These are phyloP conservation scores for Lichenostomus cassidix DNA, from an alignment of 2,113 vertebrate genomes.

Conservation along the genomic window DNA sequence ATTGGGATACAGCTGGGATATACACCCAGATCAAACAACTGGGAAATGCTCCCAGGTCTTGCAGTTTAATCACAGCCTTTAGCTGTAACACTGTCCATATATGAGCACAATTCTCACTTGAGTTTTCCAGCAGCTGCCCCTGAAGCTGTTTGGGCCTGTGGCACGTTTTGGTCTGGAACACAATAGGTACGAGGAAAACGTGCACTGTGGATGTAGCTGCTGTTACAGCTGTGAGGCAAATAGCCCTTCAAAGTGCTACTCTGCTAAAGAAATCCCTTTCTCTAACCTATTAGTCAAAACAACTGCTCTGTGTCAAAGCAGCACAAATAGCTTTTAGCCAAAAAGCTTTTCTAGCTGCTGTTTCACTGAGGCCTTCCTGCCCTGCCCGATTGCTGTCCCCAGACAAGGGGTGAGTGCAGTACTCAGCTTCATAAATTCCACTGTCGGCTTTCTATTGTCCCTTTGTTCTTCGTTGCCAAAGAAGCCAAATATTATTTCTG, in stretches of 20 bases:
- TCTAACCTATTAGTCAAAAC: background rate
- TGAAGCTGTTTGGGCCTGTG: background rate
- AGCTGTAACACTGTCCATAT: background rate
- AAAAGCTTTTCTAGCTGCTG: constrained; percentile 24
- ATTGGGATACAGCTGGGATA: background rate
- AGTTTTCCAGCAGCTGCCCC: background rate
- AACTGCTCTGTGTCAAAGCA: constrained; percentile 30
- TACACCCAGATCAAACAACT: background rate
- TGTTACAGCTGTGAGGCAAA: constrained; percentile 22
- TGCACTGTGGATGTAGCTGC: background rate
- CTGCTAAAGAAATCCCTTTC: constrained; percentile 18
- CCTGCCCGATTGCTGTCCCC: background rate
- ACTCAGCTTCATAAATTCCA: constrained; percentile 31
- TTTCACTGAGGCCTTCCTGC: background rate
- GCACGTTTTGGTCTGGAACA: background rate
- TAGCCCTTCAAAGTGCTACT: constrained; percentile 3
- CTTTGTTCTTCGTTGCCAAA: constrained; percentile 61
- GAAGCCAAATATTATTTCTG: constrained; percentile 68
- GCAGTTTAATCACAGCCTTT: background rate
- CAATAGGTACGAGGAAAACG: background rate
- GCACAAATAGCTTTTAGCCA: constrained; percentile 8
- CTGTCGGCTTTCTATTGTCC: constrained; percentile 44
- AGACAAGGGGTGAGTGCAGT: background rate
- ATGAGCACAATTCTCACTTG: background rate
- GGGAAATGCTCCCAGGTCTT: background rate